These are phyloP conservation scores for Phocoena phocoena DNA, from an alignment of 2,113 vertebrate genomes.

Conservation along the genomic window DNA sequence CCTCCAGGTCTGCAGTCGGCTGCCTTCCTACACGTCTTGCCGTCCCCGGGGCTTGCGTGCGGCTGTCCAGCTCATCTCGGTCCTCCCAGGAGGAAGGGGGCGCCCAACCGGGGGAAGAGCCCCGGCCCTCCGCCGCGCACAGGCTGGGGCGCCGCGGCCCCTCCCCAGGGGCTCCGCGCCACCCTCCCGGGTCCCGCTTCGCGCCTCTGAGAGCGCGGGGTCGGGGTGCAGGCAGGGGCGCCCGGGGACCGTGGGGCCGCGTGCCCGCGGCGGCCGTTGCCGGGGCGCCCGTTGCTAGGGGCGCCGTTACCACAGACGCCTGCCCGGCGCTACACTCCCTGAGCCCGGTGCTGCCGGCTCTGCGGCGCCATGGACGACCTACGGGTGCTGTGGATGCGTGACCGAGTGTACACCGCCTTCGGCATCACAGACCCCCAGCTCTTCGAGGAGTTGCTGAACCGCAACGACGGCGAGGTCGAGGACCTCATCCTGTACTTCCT, in stretches of 20 bases:
- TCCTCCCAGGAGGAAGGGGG: neutral
- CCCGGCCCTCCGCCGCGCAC: neutral
- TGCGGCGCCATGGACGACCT: constrained; percentile 86
- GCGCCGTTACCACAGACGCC: constrained; percentile 68
- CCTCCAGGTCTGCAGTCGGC: no score
- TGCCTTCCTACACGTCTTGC: neutral
- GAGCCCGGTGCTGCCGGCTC: accelerated
- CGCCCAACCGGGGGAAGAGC: neutral
- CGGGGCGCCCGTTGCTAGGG: neutral
- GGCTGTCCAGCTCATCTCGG: no score
- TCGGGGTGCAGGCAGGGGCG: accelerated
- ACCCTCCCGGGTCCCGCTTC: accelerated
- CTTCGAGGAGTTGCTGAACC: constrained; percentile 90
- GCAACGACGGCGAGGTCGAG: constrained; percentile 83
- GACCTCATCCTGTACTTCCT: constrained; percentile 85
- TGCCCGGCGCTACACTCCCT: accelerated
- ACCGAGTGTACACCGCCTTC: constrained; percentile 82
- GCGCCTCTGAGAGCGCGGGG: neutral
- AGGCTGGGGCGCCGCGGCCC: neutral
- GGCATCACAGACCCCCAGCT: constrained; percentile 77
- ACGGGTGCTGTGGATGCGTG: constrained; percentile 90
- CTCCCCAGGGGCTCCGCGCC: neutral
- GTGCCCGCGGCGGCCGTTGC: neutral
- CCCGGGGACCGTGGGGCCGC: accelerated
- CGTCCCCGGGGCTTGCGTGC: no score